phyloP scores from a whole-genome alignment of 2,888 invertebrate species.

The Drosophila anomalipes region DNA sequence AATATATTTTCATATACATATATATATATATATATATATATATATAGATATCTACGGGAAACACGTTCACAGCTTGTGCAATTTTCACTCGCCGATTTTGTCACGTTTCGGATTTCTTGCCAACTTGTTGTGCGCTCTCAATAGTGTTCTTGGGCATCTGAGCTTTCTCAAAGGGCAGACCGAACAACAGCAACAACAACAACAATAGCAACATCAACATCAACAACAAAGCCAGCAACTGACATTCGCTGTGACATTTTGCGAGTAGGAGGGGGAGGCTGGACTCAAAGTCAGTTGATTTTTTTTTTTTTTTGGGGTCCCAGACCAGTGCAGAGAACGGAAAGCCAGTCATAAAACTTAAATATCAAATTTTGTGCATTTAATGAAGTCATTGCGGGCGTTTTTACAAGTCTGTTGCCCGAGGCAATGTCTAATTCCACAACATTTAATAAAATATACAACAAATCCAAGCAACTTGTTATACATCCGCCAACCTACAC shows the following conservation, averaged over 20 bases:
- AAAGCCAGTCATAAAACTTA: slow-evolving; percentile 64
- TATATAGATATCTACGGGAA: slow-evolving; percentile 25
- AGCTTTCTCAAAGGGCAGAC: slow-evolving; percentile 68
- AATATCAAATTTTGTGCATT: slow-evolving; percentile 77
- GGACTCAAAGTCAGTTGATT: slow-evolving; percentile 12
- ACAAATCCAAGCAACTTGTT: slow-evolving; percentile 58
- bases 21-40: neutral
- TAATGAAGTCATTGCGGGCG: slow-evolving; percentile 75
- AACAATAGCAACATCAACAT: neutral
- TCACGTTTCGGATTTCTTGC: slow-evolving; percentile 49
- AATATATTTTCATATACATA: neutral
- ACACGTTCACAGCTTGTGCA: slow-evolving; percentile 68
- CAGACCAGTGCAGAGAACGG: slow-evolving; percentile 27
- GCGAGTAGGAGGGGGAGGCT: slow-evolving; percentile 15
- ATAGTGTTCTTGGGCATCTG: slow-evolving; percentile 47
- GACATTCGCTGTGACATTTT: slow-evolving; percentile 79
- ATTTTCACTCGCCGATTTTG: slow-evolving; percentile 68
- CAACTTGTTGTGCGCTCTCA: slow-evolving; percentile 48
- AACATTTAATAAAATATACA: slow-evolving; percentile 29
- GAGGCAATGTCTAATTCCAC: slow-evolving; percentile 31
- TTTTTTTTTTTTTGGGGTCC: neutral
- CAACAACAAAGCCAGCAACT: slow-evolving; percentile 42
- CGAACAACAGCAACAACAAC: slow-evolving; percentile 23
- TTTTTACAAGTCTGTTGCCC: slow-evolving; percentile 51
- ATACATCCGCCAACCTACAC: slow-evolving; percentile 67